Evolutionary conservation across 2,888 invertebrate species (phyloP).

Genomic region (Adelognathus sp.): DNA sequence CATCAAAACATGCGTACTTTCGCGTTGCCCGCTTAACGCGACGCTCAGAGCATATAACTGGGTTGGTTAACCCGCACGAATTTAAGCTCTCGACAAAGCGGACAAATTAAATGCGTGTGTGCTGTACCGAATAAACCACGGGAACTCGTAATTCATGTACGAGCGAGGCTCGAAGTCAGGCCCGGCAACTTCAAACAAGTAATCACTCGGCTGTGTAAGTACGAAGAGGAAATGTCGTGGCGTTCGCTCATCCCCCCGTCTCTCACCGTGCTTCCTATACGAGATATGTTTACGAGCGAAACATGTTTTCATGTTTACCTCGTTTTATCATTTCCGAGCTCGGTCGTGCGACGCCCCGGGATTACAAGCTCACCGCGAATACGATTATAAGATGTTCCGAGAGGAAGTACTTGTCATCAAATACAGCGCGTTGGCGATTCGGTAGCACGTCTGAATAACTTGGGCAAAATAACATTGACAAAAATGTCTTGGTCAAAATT

Average conservation of each 20-base stretch:
- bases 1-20: background rate
- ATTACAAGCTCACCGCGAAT: conserved; percentile 6
- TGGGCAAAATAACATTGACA: too few relatives aligned
- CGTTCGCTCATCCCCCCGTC: too few relatives aligned
- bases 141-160: conserved; percentile 4
- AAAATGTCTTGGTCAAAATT: too few relatives aligned
- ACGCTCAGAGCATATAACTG: background rate
- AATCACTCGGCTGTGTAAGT: background rate
- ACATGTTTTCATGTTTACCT: too few relatives aligned
- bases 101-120: background rate
- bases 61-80: background rate
- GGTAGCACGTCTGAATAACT: too few relatives aligned
- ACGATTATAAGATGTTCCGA: too few relatives aligned
- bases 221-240: background rate
- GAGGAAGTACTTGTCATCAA: too few relatives aligned
- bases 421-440: too few relatives aligned
- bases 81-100: background rate
- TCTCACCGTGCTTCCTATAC: too few relatives aligned
- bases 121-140: background rate
- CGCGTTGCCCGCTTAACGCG: background rate
- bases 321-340: conserved; percentile 41
- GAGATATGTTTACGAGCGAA: too few relatives aligned
- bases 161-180: background rate
- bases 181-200: background rate
- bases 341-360: background rate